Evolutionary conservation across 2,113 vertebrate genomes (phyloP).

Genomic region (Heterotis niloticus): DNA sequence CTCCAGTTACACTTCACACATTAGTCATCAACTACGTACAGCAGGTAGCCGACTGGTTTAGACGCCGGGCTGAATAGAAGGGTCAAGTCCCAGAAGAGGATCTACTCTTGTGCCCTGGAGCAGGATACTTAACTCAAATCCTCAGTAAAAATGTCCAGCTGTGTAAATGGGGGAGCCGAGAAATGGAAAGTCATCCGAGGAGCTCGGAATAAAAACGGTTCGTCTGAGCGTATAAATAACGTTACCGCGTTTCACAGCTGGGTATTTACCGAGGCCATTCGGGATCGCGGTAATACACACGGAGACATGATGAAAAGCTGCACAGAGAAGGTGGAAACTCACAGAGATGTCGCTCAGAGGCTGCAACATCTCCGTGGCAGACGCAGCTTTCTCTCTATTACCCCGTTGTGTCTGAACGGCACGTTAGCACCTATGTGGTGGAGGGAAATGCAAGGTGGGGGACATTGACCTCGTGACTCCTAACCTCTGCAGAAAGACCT

Average conservation of each 20-base stretch:
- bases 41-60: neutral
- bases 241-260: neutral
- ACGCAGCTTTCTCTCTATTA: conserved; percentile 19
- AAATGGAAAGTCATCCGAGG: too few species aligned
- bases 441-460: conserved; percentile 36
- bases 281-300: neutral
- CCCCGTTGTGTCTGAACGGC: too few species aligned
- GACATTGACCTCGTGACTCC: conserved; percentile 32
- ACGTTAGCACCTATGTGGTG: conserved; percentile 29
- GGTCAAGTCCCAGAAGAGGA: neutral
- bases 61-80: too few species aligned
- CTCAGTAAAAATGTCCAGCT: too few species aligned
- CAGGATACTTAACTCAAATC: neutral
- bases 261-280: neutral
- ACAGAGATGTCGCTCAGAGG: conserved; percentile 5
- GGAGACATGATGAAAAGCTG: neutral
- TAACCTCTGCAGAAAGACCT: conserved; percentile 15
- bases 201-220: neutral
- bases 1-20: neutral
- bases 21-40: neutral
- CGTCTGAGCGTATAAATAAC: neutral
- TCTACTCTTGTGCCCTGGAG: neutral
- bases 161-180: too few species aligned
- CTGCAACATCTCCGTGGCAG: conserved; percentile 29
- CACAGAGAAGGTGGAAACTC: neutral